A percentile compares a stretch with the other conserved stretches of the same genome.
Evolutionary conservation across 2,888 invertebrate genomes (phyloP).

Genomic region (Fragum sueziense): DNA sequence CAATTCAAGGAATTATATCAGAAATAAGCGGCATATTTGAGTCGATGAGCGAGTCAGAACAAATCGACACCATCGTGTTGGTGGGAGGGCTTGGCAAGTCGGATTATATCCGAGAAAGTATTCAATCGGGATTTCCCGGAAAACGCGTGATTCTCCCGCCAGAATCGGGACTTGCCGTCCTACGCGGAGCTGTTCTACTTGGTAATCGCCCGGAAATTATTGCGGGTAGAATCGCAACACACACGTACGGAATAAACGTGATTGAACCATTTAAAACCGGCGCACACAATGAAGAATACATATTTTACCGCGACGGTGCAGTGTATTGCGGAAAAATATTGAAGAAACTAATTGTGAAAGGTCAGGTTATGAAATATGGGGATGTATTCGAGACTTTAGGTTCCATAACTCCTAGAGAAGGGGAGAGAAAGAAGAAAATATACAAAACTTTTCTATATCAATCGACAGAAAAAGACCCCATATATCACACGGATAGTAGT

Average conservation of each 20-base stretch:
- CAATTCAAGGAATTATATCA: slow-evolving; percentile 14
- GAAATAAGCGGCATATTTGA: neutral
- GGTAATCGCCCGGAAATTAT: slow-evolving; percentile 29
- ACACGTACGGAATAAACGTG: slow-evolving; percentile 31
- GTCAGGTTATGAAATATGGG: slow-evolving; percentile 28
- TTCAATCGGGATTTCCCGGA: slow-evolving; percentile 12
- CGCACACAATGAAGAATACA: slow-evolving; percentile 22
- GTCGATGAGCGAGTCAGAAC: neutral
- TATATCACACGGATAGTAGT: slow-evolving; percentile 16
- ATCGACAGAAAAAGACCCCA: slow-evolving; percentile 3
- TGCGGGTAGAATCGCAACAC: slow-evolving; percentile 25
- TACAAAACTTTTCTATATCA: slow-evolving; percentile 24
- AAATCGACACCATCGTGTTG: slow-evolving; percentile 19
- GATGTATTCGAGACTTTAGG: slow-evolving; percentile 12
- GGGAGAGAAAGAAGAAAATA: slow-evolving; percentile 11
- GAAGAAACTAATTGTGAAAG: slow-evolving; percentile 28
- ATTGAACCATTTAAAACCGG: slow-evolving; percentile 16
- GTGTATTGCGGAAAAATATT: slow-evolving; percentile 26
- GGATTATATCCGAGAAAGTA: neutral
- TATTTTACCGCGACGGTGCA: slow-evolving; percentile 30
- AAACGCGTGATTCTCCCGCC: slow-evolving; percentile 11
- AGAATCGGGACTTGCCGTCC: slow-evolving; percentile 26
- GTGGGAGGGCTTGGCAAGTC: slow-evolving; percentile 40
- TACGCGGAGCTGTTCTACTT: slow-evolving; percentile 26
- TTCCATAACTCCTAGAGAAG: slow-evolving; percentile 3